These are phyloP conservation scores for Scaptomyza pallida DNA, from an alignment of 1,140 invertebrate species.

Conservation along the genomic window DNA sequence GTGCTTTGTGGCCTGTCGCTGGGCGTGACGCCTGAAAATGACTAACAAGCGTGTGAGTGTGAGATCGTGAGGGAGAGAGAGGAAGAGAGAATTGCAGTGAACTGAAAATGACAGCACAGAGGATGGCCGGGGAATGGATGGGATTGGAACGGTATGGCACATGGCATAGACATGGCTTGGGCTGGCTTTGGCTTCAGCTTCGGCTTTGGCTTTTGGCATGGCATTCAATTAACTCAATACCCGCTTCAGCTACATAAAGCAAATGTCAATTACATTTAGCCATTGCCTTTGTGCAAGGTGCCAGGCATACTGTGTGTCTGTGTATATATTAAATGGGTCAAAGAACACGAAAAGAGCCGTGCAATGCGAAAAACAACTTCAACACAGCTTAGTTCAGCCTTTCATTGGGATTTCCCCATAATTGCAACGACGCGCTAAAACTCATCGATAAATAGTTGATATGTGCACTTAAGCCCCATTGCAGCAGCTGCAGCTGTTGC, in stretches of 20 bases:
- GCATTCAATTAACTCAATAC: constrained; percentile 74
- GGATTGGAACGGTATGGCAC: background rate
- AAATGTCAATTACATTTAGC: constrained; percentile 56
- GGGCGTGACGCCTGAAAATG: constrained; percentile 42
- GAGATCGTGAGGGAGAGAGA: background rate
- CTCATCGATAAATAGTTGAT: background rate
- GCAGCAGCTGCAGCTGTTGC: background rate
- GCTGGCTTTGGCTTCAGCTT: no score
- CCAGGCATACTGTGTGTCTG: background rate
- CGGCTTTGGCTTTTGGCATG: constrained; percentile 17
- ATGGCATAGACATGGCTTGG: no score
- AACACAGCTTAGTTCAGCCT: background rate
- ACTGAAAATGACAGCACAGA: constrained; percentile 16
- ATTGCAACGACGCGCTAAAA: background rate
- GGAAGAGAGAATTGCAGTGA: background rate
- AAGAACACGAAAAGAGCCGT: background rate
- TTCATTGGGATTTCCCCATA: background rate
- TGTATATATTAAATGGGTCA: constrained; percentile 20
- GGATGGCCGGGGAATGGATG: background rate
- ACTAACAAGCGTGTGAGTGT: constrained; percentile 28
- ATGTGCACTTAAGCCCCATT: background rate
- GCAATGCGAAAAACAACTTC: background rate
- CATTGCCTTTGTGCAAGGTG: constrained; percentile 14
- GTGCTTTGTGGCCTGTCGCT: background rate
- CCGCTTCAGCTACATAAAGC: constrained; percentile 35